A percentile compares a stretch with the other conserved stretches of the same genome.
Evolutionary conservation across 2,797 vertebrate species (phyloP).

Genomic region (Poeciliopsis paucimaculata): DNA sequence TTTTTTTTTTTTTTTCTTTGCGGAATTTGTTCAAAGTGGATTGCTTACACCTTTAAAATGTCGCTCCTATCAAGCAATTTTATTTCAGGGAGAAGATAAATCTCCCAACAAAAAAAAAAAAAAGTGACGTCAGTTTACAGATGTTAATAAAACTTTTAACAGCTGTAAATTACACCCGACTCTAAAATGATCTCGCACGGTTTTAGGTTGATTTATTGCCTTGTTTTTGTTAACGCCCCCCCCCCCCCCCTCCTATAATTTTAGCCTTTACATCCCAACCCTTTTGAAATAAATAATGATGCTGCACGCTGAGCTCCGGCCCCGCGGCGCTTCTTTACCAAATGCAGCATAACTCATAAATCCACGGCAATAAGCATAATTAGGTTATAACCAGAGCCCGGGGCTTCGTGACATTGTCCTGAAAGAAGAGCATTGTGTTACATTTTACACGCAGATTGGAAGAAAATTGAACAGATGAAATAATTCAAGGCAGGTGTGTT

Average conservation of each 20-base stretch:
- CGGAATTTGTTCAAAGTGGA: background rate
- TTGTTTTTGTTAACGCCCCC: background rate
- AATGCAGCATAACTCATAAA: slow-evolving; percentile 68
- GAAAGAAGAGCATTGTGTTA: slow-evolving; percentile 49
- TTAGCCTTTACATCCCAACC: background rate
- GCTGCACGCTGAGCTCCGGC: slow-evolving; percentile 22
- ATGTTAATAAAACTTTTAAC: background rate
- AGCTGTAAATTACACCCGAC: background rate
- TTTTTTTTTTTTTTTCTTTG: no score
- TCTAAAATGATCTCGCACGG: background rate
- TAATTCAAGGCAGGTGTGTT: slow-evolving; percentile 26
- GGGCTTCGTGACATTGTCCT: slow-evolving; percentile 61
- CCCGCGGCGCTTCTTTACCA: slow-evolving; percentile 40
- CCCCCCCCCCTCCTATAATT: background rate
- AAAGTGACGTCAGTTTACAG: background rate
- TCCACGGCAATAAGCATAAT: slow-evolving; percentile 78
- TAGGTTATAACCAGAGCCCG: slow-evolving; percentile 73
- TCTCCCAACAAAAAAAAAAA: background rate
- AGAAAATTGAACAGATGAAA: slow-evolving; percentile 36
- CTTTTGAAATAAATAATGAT: slow-evolving; percentile 6
- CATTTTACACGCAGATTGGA: slow-evolving; percentile 40
- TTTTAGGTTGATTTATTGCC: background rate
- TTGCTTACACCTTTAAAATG: background rate
- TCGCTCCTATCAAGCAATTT: background rate
- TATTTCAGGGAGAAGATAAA: background rate